These are phyloP conservation scores for Lagopus muta DNA, from an alignment of 2,113 vertebrate genomes.

Conservation along the genomic window DNA sequence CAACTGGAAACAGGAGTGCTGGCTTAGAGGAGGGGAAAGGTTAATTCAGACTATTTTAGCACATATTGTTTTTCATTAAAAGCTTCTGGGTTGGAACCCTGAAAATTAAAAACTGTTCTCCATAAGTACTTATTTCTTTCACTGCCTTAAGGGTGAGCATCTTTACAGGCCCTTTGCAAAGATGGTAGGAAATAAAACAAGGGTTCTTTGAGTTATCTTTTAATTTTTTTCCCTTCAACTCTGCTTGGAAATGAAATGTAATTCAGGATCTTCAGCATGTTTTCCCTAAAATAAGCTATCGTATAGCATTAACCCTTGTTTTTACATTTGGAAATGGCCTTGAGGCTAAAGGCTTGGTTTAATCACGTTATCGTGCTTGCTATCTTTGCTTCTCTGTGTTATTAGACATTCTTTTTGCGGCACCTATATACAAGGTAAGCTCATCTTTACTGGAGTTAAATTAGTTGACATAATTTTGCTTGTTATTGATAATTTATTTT, in stretches of 20 bases:
- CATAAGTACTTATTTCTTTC: not conserved
- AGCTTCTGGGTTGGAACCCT: not conserved
- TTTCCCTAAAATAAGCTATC: not conserved
- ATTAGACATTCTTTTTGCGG: not conserved
- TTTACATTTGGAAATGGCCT: not conserved
- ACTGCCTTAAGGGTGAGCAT: not conserved
- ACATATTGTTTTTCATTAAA: not conserved
- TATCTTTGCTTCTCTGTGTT: not conserved
- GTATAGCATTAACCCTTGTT: not conserved
- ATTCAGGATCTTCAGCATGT: not conserved
- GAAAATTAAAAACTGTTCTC: not conserved
- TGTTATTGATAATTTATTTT: not conserved
- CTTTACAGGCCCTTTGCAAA: not conserved
- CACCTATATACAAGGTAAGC: not conserved
- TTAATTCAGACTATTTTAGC: not conserved
- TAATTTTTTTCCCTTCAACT: accelerated
- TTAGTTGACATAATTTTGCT: not conserved
- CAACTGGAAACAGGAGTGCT: not conserved
- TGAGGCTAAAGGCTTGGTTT: not conserved
- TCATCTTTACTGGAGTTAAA: not conserved
- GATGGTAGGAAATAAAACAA: not conserved
- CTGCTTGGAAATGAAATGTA: not conserved
- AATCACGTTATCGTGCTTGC: not conserved
- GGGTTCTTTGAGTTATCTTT: not conserved
- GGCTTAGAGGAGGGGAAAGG: not conserved